Percentiles rank a stretch among this genome's conserved stretches.
Evolutionary conservation across 2,888 invertebrate species (phyloP).

Genomic region (Rugalucina vietnamica): DNA sequence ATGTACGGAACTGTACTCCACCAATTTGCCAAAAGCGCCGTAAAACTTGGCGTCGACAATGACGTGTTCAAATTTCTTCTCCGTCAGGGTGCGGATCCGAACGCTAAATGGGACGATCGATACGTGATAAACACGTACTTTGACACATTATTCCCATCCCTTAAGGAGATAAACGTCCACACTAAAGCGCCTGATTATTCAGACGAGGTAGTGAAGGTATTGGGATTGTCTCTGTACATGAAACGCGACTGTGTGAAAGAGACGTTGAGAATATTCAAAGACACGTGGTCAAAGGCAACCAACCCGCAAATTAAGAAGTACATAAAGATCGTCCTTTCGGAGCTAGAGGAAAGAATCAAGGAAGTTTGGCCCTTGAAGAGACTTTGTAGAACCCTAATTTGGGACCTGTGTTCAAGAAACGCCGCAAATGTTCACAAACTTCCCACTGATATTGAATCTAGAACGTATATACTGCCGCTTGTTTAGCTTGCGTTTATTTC

Average conservation of each 20-base stretch:
- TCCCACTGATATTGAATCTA: constrained; percentile 63
- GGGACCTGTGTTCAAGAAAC: constrained; percentile 65
- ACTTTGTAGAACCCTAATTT: constrained; percentile 59
- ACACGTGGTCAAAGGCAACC: constrained; percentile 48
- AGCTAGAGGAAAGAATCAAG: constrained; percentile 41
- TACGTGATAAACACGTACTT: constrained; percentile 68
- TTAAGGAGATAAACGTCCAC: constrained; percentile 51
- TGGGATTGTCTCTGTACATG: constrained; percentile 64
- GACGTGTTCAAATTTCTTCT: constrained; percentile 69
- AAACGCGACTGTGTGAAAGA: constrained; percentile 54
- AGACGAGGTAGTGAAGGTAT: constrained; percentile 58
- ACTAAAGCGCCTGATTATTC: constrained; percentile 53
- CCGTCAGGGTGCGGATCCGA: constrained; percentile 73
- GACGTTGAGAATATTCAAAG: constrained; percentile 54
- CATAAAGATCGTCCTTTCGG: constrained; percentile 48
- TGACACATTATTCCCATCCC: constrained; percentile 60
- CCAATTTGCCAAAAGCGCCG: constrained; percentile 72
- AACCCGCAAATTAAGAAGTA: constrained; percentile 63
- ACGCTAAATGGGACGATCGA: constrained; percentile 65
- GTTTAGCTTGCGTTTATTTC: too few relatives aligned
- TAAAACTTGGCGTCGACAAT: constrained; percentile 67
- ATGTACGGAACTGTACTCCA: constrained; percentile 69
- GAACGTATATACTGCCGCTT: constrained; percentile 68
- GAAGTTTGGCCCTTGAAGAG: constrained; percentile 64
- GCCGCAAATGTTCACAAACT: constrained; percentile 63